These are phyloP conservation scores for Zygaena filipendulae DNA, from an alignment of 2,888 invertebrate species.

Conservation along the genomic window DNA sequence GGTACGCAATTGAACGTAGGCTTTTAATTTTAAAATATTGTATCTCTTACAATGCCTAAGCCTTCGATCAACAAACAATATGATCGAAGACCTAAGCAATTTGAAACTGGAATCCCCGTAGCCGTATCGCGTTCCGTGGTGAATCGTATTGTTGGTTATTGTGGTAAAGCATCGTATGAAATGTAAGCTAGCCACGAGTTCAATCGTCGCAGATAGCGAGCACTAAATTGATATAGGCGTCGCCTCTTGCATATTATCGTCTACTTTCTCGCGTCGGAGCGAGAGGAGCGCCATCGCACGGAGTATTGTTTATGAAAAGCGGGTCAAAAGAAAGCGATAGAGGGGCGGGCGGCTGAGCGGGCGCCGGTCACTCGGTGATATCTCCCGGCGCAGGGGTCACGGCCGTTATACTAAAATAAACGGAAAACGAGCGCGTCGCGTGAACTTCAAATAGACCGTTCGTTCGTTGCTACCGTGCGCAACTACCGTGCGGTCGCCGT, in stretches of 20 bases:
- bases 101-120: no score
- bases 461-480: slow-evolving; percentile 8
- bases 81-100: no score
- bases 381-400: slow-evolving; percentile 60
- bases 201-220: no score
- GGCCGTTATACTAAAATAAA: slow-evolving; percentile 45
- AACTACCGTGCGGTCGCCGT: not conserved
- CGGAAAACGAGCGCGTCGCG: slow-evolving; percentile 25
- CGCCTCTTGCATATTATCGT: slow-evolving; percentile 30
- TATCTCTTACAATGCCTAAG: no score
- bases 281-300: slow-evolving; percentile 37
- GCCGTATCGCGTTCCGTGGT: no score
- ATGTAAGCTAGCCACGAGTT: no score
- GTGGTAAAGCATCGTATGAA: no score
- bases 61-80: no score
- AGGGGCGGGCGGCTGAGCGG: slow-evolving; percentile 29
- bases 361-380: slow-evolving; percentile 49
- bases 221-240: slow-evolving; percentile 31
- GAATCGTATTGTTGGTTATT: no score
- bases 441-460: slow-evolving; percentile 16
- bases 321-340: slow-evolving; percentile 65
- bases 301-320: slow-evolving; percentile 66
- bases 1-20: no score
- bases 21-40: no score
- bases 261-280: slow-evolving; percentile 54